Base-by-base conservation (phyloP, 1,140 invertebrate species). In the Centruroides sculpturatus region DNA sequence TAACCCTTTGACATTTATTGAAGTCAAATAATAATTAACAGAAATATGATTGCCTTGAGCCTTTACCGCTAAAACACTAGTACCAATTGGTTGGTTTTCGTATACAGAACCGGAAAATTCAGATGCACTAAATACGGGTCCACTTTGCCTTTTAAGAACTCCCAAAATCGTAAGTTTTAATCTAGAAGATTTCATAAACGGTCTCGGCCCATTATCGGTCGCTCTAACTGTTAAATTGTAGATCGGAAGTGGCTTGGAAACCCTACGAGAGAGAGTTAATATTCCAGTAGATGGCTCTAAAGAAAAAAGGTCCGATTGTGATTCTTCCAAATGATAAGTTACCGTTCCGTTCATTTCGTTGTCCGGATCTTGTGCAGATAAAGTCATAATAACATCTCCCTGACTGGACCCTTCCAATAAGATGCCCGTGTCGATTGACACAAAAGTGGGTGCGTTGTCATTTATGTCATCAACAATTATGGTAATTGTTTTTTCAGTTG, bases 391-490 rank as follows among this genome's bases (percentile, higher is more conserved):
- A 75, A 74, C 8, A 76, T 77, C 50, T 77, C 67, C 70, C 69
- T 70, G 67, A 64, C 73, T 74, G 71, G 11, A 87, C 69, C 67
- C 50, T 73, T 71, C 56, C 11, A 82, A 82, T 13, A 92, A 70
- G 3, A 89, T 76, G 0, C 83, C 91, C 2, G 86, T 83, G 65
- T 87, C 89, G 84, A 94, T 87, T 35, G 89, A 94, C 0, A 87
- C 82, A 71, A 97, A 97, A 9, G 85, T 76, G 0, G 94, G 94
- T 3, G 88, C 86, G 73, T 96, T 94, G 71, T 98, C 94, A 72
- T 98, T 98, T 47, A 92, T 82, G 74, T 98, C 94, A 69, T 91
- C 85, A 2, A 98, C 88, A 54, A 90, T 88, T 7, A 98, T 86
- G 3, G 89, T 94, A 0, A 97, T 86, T 8, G 89, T 74, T 74